Base-by-base conservation (phyloP, 2,888 invertebrate genomes). In the Megaustenia siamemsis region DNA sequence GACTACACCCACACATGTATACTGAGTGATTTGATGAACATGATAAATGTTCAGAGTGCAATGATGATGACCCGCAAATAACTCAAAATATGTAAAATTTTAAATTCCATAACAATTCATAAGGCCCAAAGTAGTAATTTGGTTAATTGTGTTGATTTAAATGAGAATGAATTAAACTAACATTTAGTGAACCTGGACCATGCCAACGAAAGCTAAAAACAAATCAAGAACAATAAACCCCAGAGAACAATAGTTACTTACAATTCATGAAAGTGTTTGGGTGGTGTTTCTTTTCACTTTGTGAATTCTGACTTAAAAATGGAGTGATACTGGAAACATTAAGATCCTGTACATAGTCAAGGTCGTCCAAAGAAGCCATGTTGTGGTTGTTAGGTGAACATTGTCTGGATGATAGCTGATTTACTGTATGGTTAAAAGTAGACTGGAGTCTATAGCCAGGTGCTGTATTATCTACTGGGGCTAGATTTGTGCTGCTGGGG, bases 251-350 rank as follows among this genome's bases (percentile, higher is more conserved):
- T 12, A 32, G 5, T 24, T 21, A 87, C 87, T 87, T 75, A 87
- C 87, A 86, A 43, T 69, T 84, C 68, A 84, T 56, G 43, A 79
- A 86, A 15, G 56, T 38, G 69, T 15, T 45, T 53, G 38, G 5
- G 66, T 43, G 15, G 40, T 15, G 21, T 40, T 35, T 60, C 28
- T 81, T 40, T 28, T 18, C 18, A 66, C 8, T 49, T 24, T 49
- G 28, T 1, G 28, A 38, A 15, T 69, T 71, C 4, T 49, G 12
- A n/a, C 76, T 43, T n/a, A 40, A 49, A 32, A 76, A 66, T 63
- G 84, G 80, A 12, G 80, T 79, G 45, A 84, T 75, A 24, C 35
- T n/a, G 21, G 84, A 84, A 8, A 76, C 15, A 68, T n/a, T 73
- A 6, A 76, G 28, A 21, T 35, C 66, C 5, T 32, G 35, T 12